Evolutionary conservation across 2,113 vertebrate genomes (phyloP), one percentile per base, ranked within the genome.

Genomic region (Lycaon pictus): DNA sequence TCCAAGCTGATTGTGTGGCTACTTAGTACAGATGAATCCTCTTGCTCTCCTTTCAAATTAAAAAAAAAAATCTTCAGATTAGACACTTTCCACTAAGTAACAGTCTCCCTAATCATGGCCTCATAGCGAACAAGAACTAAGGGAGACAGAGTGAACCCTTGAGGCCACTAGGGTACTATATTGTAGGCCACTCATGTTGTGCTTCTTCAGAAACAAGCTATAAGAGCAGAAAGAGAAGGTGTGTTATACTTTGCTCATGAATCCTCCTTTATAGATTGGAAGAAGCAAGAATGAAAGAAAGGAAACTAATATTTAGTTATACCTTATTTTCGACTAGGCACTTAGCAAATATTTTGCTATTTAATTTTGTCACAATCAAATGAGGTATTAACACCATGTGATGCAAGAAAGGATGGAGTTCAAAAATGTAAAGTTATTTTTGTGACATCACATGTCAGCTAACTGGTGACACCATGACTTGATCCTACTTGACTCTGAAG

Each of bases 1-100:
- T 97, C 37, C 60, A 97, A 98, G 10, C 76, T 88, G 55, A 90
- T 20, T 87, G 7, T 81, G 43, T 83, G 32, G 37, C 7, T 80
- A 53, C n/a, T 82, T 90, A 79, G 25, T 85, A 84, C 53, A 89
- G 85, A 86, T 77, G 65, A 89, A 92, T 86, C 19, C 12, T 93
- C 58, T 65, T 32, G 69, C 20, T 11, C 25, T 95, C 9, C 53
- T 85, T 58, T 81, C 62, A 81, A 93, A 88, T 12, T 86, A 84
- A 79, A 15, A 67, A 51, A 67, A 51, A 71, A 71, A 6, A 82
- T 69, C n/a, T 43, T 95, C 11, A 62, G 35, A 60, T 56, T 71
- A 35, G 67, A 32, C 62, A 82, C 51, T 85, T 89, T 12, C 16
- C 25, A 72, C 19, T 80, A 69, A 80, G 51, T 51, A 71, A 69